Evolutionary conservation across 2,113 vertebrate species (phyloP).

Genomic region (Oryzias woworae): DNA sequence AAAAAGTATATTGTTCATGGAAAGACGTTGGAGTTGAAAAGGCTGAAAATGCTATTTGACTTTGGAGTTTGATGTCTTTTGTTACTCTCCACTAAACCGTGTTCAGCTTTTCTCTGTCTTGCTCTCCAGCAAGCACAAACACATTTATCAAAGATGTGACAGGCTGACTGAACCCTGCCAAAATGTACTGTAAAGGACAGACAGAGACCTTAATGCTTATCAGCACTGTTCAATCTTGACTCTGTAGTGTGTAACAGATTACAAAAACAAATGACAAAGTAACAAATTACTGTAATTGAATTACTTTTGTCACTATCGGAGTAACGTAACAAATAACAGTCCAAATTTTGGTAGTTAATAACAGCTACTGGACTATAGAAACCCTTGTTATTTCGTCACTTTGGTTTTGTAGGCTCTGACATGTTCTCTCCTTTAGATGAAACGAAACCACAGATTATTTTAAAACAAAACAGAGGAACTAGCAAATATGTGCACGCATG

Average conservation of each 20-base stretch:
- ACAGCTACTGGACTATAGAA: no score
- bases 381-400: no score
- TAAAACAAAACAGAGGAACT: no score
- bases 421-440: no score
- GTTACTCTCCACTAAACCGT: constrained; percentile 30
- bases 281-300: no score
- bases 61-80: constrained; percentile 55
- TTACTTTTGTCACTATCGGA: no score
- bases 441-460: no score
- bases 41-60: constrained; percentile 44
- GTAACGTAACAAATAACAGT: no score
- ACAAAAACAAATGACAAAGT: no score
- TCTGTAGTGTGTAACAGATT: not conserved
- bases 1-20: constrained; percentile 39
- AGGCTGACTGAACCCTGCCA: constrained; percentile 25
- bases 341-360: no score
- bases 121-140: not conserved
- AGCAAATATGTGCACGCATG: no score
- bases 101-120: constrained; percentile 8
- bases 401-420: no score
- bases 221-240: constrained; percentile 1
- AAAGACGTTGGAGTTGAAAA: constrained; percentile 41
- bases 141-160: constrained; percentile 25
- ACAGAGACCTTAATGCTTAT: constrained; percentile 18
- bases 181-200: constrained; percentile 12